These are phyloP conservation scores for Nyctereutes procyonoides DNA, from an alignment of 2,113 vertebrate species.

Conservation along the genomic window DNA sequence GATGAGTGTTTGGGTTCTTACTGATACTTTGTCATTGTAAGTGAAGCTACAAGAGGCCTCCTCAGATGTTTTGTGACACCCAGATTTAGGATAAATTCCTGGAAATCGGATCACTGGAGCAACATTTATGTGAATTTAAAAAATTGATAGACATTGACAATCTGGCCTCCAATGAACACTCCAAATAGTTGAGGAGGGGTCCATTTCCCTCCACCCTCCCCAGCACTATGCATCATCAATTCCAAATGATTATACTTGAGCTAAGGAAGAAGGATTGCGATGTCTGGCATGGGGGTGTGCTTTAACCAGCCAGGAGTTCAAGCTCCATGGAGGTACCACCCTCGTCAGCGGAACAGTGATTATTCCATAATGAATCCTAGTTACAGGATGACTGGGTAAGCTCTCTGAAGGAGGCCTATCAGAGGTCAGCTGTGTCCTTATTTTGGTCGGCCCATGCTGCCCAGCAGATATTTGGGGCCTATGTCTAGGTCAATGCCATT, in stretches of 20 bases:
- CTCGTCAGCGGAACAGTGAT: not conserved
- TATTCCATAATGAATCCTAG: not conserved
- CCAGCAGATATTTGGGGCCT: not conserved
- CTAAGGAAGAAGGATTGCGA: not conserved
- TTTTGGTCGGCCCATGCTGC: not conserved
- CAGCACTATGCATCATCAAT: not conserved
- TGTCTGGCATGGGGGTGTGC: not conserved
- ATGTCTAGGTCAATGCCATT: not conserved
- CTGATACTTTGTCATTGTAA: not conserved
- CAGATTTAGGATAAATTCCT: not conserved
- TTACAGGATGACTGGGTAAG: accelerated
- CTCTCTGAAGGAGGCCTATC: not conserved
- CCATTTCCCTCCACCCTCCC: not conserved
- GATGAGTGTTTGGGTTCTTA: not conserved
- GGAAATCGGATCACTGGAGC: conserved; percentile 16
- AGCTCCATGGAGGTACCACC: not conserved
- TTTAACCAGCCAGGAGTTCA: not conserved
- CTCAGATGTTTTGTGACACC: not conserved
- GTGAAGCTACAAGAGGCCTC: not conserved
- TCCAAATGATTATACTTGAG: not conserved
- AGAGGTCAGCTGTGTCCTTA: not conserved
- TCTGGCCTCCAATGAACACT: not conserved
- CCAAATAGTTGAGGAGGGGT: not conserved
- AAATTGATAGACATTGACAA: not conserved
- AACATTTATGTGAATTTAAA: not conserved